phyloP scores from a whole-genome alignment of 2,113 vertebrate species.

The Egretta garzetta region DNA sequence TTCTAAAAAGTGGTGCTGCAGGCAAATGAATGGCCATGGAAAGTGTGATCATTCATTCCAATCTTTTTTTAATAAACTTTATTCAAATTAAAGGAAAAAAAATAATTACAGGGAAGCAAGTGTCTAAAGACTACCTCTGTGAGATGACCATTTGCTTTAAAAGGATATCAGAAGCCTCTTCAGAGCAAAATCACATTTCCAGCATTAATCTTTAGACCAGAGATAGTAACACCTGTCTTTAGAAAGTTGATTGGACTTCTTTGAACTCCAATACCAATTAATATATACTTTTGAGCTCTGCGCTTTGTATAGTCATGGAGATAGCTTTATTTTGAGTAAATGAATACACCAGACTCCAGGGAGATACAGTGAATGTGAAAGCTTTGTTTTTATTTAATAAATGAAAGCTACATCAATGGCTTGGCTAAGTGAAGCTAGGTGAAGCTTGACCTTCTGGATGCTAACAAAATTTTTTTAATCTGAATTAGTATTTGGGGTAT shows the following conservation, averaged over 20 bases:
- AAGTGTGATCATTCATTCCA: neutral
- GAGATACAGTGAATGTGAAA: neutral
- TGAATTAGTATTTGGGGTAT: neutral
- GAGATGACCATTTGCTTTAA: neutral
- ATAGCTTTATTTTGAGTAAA: neutral
- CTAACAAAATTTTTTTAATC: neutral
- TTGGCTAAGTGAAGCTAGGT: neutral
- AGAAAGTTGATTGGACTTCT: neutral
- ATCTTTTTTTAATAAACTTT: constrained; percentile 33
- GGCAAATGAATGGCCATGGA: constrained; percentile 1
- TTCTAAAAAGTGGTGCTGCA: constrained; percentile 9
- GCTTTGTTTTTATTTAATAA: neutral
- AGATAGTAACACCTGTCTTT: neutral
- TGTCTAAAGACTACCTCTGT: neutral
- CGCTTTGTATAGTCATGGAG: neutral
- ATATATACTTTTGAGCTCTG: neutral
- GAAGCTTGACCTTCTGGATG: neutral
- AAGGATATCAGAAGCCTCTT: neutral
- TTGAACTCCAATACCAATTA: neutral
- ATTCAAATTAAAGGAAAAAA: constrained; percentile 10
- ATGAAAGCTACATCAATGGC: neutral
- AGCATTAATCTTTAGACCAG: neutral
- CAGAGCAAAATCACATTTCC: neutral
- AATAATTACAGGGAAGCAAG: neutral
- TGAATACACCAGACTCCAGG: neutral